These are phyloP conservation scores for Hippocampus comes DNA, from an alignment of 2,113 vertebrate genomes.

Conservation along the genomic window DNA sequence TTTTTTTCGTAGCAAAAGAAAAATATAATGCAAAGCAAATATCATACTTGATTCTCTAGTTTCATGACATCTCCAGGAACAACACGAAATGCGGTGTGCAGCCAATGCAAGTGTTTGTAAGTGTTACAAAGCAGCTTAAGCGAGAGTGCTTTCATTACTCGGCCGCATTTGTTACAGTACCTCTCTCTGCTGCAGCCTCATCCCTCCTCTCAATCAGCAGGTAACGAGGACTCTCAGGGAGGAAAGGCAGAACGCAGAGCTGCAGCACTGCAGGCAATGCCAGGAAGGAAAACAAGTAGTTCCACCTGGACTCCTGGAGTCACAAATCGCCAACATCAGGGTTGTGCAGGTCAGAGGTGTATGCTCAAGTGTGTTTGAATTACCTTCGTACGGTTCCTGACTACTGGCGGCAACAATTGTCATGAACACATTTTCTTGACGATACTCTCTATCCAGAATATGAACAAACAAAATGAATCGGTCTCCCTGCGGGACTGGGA, in stretches of 20 bases:
- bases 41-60: background rate
- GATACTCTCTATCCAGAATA: background rate
- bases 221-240: conserved; percentile 89
- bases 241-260: conserved; percentile 81
- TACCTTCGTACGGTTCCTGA: background rate
- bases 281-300: conserved; percentile 82
- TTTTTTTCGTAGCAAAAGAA: background rate
- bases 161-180: conserved; percentile 59
- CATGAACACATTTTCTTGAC: background rate
- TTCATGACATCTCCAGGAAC: background rate
- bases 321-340: background rate
- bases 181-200: conserved; percentile 77
- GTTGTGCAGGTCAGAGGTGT: background rate
- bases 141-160: background rate
- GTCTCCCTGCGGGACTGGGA: no score
- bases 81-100: background rate
- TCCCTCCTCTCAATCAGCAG: conserved; percentile 87
- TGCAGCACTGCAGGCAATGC: conserved; percentile 79
- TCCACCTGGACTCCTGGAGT: conserved; percentile 83
- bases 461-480: background rate
- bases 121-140: conserved; percentile 6
- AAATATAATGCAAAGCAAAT: background rate
- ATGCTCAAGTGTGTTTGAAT: background rate
- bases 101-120: background rate
- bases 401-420: background rate